phyloP scores from a whole-genome alignment of 2,797 vertebrate species.

The Miichthys miiuy region DNA sequence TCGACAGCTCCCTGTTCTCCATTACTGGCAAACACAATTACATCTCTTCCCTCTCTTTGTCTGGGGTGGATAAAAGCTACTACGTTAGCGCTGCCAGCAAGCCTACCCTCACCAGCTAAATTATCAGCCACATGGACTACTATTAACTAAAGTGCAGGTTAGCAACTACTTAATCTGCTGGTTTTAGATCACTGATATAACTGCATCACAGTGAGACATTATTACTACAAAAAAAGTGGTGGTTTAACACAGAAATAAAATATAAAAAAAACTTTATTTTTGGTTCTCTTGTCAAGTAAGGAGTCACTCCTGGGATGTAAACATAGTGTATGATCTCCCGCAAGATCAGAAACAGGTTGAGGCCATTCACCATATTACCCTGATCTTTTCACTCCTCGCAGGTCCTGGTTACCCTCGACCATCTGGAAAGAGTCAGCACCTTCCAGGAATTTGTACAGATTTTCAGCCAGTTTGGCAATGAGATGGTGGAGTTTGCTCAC shows the following conservation, averaged over 20 bases:
- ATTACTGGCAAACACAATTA: conserved; percentile 85
- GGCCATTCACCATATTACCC: not conserved
- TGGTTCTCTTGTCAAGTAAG: not conserved
- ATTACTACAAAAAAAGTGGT: not conserved
- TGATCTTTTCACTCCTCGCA: conserved; percentile 71
- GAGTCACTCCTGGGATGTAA: conserved; percentile 3
- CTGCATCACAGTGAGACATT: conserved; percentile 6
- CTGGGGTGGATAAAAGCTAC: conserved; percentile 61
- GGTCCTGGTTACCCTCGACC: conserved; percentile 97
- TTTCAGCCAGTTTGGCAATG: conserved; percentile 99
- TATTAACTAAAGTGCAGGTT: conserved; percentile 53
- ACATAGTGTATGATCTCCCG: not conserved
- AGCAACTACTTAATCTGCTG: conserved; percentile 17
- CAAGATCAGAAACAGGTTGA: conserved; percentile 6
- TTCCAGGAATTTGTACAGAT: conserved; percentile 99
- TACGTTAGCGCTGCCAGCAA: conserved; percentile 43
- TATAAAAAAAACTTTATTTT: not conserved
- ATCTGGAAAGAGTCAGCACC: conserved; percentile 95
- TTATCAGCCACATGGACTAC: conserved; percentile 50
- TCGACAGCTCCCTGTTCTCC: conserved; percentile 75
- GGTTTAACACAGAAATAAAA: conserved; percentile 14
- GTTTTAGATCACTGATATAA: conserved; percentile 28
- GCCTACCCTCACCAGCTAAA: conserved; percentile 50
- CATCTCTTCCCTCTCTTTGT: conserved; percentile 75
- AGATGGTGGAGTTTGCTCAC: conserved; percentile 99